These are phyloP conservation scores for Bucorvus abyssinicus DNA, from an alignment of 2,797 vertebrate species.

Conservation along the genomic window DNA sequence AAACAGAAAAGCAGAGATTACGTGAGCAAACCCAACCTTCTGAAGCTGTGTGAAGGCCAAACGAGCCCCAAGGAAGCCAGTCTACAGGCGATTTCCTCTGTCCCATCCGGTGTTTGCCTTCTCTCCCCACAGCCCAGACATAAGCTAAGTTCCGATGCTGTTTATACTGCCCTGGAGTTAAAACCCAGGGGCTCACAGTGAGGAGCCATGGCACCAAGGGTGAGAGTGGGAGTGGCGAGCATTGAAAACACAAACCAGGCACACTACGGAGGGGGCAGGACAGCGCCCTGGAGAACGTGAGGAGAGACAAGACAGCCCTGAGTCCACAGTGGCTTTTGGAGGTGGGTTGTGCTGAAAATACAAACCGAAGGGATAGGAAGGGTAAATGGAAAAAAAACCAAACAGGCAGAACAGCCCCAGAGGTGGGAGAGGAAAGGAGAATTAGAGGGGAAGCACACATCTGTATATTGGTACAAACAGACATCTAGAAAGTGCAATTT, in stretches of 20 bases:
- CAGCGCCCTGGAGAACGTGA: rapidly evolving
- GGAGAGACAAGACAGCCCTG: neutral
- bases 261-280: neutral
- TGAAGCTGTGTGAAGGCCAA: neutral
- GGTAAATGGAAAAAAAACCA: neutral
- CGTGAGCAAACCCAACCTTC: neutral
- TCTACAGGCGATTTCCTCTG: rapidly evolving
- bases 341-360: neutral
- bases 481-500: neutral
- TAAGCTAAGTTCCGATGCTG: neutral
- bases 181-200: neutral
- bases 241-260: neutral
- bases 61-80: neutral
- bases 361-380: neutral
- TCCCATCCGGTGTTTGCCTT: rapidly evolving
- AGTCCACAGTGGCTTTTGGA: neutral
- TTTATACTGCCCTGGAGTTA: neutral
- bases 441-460: neutral
- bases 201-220: rapidly evolving
- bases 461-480: neutral
- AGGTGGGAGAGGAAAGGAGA: neutral
- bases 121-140: neutral
- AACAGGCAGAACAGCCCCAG: neutral
- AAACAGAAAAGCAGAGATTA: neutral
- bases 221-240: rapidly evolving